Conservation (phyloP, 2,797 vertebrate genomes). For the Hirundo rustica region DNA sequence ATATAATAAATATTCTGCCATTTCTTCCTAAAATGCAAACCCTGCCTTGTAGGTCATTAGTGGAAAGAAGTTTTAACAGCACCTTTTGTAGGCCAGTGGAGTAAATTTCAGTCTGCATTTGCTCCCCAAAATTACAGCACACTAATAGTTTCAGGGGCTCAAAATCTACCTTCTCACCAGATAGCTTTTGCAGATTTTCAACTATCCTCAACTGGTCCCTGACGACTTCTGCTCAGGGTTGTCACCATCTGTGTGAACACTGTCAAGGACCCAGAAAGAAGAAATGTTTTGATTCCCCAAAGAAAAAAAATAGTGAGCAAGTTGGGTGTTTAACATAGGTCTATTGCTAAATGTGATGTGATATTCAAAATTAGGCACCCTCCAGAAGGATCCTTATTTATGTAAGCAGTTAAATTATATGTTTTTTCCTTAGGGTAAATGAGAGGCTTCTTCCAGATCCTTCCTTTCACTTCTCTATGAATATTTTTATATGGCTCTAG, state of each 20-base stretch:
- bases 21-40: not conserved
- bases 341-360: not conserved
- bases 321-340: not conserved
- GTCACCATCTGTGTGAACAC: not conserved
- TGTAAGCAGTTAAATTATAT: not conserved
- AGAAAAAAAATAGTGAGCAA: not conserved
- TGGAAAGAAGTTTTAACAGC: not conserved
- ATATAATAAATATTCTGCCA: not conserved
- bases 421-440: not conserved
- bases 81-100: not conserved
- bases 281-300: not conserved
- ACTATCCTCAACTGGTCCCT: not conserved
- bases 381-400: not conserved
- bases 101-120: not conserved
- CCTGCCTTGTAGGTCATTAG: not conserved
- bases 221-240: not conserved
- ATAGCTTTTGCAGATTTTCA: not conserved
- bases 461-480: not conserved
- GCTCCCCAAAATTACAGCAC: not conserved
- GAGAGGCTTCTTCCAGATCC: not conserved
- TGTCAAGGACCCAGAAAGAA: not conserved
- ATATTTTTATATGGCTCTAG: not conserved
- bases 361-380: not conserved
- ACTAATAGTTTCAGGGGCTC: not conserved
- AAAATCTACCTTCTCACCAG: not conserved